A percentile compares a stretch with the other conserved stretches of the same genome.
Evolutionary conservation across 2,888 invertebrate species (phyloP).

Genomic region (Margaritifera margaritifera): DNA sequence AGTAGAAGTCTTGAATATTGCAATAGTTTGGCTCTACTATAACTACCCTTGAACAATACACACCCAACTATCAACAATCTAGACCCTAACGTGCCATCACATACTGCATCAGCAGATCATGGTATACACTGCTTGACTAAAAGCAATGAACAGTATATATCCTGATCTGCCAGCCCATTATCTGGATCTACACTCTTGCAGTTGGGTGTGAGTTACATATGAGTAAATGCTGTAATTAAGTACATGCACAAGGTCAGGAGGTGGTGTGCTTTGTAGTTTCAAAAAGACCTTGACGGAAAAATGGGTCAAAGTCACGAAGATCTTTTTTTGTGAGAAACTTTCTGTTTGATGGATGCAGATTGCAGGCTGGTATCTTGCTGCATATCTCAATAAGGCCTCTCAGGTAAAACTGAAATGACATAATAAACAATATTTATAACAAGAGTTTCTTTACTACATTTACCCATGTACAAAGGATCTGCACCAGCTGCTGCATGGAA

Average conservation of each 20-base stretch:
- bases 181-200: neutral
- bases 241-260: slow-evolving; percentile 25
- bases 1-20: too few species aligned
- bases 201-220: neutral
- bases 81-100: too few species aligned
- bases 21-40: too few species aligned
- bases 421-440: neutral
- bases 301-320: slow-evolving; percentile 67
- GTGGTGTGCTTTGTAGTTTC: slow-evolving; percentile 64
- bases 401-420: slow-evolving; percentile 54
- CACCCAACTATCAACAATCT: too few species aligned
- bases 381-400: slow-evolving; percentile 59
- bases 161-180: neutral
- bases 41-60: too few species aligned
- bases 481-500: too few species aligned
- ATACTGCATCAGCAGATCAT: too few species aligned
- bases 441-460: too few species aligned
- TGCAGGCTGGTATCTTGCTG: slow-evolving; percentile 52
- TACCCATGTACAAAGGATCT: too few species aligned
- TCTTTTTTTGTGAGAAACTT: slow-evolving; percentile 62
- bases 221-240: neutral
- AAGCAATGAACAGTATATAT: too few species aligned
- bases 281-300: slow-evolving; percentile 69
- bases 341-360: slow-evolving; percentile 58
- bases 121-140: too few species aligned